Base-by-base conservation (phyloP, 1,140 invertebrate species). In the Daktulosphaira vitifoliae region DNA sequence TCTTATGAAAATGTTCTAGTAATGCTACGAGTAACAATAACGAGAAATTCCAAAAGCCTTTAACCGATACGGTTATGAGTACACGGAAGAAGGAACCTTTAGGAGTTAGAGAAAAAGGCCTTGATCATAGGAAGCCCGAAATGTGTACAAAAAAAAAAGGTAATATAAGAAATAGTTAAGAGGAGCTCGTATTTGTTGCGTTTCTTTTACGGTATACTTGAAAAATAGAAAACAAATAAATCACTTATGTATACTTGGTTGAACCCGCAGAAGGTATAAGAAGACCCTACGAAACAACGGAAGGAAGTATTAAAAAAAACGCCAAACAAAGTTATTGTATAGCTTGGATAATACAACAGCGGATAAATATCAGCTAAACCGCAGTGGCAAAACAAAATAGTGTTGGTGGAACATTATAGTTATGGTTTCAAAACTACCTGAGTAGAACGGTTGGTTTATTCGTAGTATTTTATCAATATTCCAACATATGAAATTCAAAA, bases 201-300 rank as follows among this genome's bases (percentile, higher is more conserved):
- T 15, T 62, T 20, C 25, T 48, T 26, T 62, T 62, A 48, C 56
- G n/a, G 38, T 48, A 26, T 26, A 3, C 16, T 5, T 20, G 25
- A 44, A 25, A 62, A 4, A 44, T 62, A 62, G 42, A 16, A 62
- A 48, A 62, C 42, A 13, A 48, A 62, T 62, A 62, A 62, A 62
- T 62, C 56, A 62, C 42, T 62, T 62, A 62, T 62, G 56, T 16
- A 62, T 42, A 48, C 25, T 15, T 42, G 56, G 23, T 20, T 26
- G 42, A n/a, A 62, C 56, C 42, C 11, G 29, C 29, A 11, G 29
- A 11, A 33, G 29, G 11, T 33, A 11, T 33, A 6, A 11, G 29
- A 6, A 33, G 11, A 33, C 29, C 29, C 11, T 33, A 33, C 11
- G 11, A 33, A 33, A 33, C 29, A 33, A 33, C 29, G 5, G 29